phyloP scores from a whole-genome alignment of 2,888 invertebrate genomes.

The Creontiades dilutus region DNA sequence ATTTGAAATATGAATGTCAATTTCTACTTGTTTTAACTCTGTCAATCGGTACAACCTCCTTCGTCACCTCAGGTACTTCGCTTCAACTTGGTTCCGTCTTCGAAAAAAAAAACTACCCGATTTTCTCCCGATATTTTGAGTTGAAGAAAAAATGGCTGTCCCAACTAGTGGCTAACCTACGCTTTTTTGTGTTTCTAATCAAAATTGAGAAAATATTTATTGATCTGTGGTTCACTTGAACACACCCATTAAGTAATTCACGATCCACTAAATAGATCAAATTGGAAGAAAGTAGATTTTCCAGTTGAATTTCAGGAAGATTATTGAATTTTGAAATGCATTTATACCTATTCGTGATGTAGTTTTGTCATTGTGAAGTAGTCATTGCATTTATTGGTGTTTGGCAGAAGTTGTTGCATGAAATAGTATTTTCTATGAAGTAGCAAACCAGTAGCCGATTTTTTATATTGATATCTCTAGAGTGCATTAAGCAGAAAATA shows the following conservation, averaged over 20 bases:
- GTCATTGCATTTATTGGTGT: slow-evolving; percentile 44
- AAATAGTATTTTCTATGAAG: background rate
- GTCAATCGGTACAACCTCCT: slow-evolving; percentile 23
- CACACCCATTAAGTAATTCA: background rate
- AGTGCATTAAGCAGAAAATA: background rate
- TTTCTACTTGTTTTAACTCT: slow-evolving; percentile 17
- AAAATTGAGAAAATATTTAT: background rate
- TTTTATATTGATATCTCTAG: background rate
- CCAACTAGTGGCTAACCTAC: slow-evolving; percentile 70
- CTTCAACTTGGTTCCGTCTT: slow-evolving; percentile 28
- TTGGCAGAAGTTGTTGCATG: slow-evolving; percentile 47
- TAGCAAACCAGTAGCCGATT: background rate
- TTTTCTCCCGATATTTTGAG: slow-evolving; percentile 25
- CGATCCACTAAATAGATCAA: background rate
- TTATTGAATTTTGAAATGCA: background rate
- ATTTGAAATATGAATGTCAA: slow-evolving; percentile 21
- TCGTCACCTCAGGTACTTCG: slow-evolving; percentile 54
- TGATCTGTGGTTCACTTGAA: background rate
- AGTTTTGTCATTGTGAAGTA: slow-evolving; percentile 15
- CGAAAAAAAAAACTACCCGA: slow-evolving; percentile 12
- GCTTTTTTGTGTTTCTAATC: slow-evolving; percentile 42
- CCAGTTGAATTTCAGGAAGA: background rate
- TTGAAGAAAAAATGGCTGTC: slow-evolving; percentile 64
- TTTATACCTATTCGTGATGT: background rate
- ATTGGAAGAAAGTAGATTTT: background rate